These are phyloP conservation scores for Epinephelus fuscoguttatus DNA, from an alignment of 2,113 vertebrate species.

Conservation along the genomic window DNA sequence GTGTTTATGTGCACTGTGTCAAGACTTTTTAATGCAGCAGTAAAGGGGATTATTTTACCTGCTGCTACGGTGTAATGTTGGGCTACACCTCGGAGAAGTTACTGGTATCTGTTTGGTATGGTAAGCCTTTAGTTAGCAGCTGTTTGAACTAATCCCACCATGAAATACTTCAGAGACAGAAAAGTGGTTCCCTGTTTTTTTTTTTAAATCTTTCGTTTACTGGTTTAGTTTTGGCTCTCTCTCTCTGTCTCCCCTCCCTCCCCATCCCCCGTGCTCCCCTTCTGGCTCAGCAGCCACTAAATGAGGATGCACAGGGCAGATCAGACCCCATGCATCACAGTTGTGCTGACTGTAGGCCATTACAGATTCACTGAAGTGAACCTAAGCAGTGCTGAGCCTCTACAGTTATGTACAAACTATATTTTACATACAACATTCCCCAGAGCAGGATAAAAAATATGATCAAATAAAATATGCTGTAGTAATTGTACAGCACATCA, in stretches of 20 bases:
- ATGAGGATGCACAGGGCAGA: slow-evolving; percentile 44
- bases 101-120: slow-evolving; percentile 27
- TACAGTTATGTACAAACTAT: slow-evolving; percentile 9
- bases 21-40: slow-evolving; percentile 25
- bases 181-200: slow-evolving; percentile 20
- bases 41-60: slow-evolving; percentile 48
- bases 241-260: background rate
- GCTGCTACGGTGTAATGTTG: slow-evolving; percentile 22
- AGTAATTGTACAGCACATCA: background rate
- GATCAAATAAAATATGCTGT: background rate
- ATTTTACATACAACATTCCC: slow-evolving; percentile 36
- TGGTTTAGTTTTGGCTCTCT: slow-evolving; percentile 24
- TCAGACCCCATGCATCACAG: slow-evolving; percentile 33
- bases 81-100: slow-evolving; percentile 12
- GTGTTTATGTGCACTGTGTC: slow-evolving; percentile 21
- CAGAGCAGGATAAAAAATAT: background rate
- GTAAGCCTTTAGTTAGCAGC: slow-evolving; percentile 32
- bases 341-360: slow-evolving; percentile 46
- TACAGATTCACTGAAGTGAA: slow-evolving; percentile 46
- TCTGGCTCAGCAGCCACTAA: slow-evolving; percentile 33
- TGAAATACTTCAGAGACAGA: slow-evolving; percentile 1
- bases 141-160: slow-evolving; percentile 19
- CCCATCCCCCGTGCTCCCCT: background rate
- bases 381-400: slow-evolving; percentile 21
- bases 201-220: slow-evolving; percentile 15